Percentiles rank a stretch among this genome's conserved stretches.
Conservation (phyloP, 2,888 invertebrate genomes). For the Tipula vernalis region DNA sequence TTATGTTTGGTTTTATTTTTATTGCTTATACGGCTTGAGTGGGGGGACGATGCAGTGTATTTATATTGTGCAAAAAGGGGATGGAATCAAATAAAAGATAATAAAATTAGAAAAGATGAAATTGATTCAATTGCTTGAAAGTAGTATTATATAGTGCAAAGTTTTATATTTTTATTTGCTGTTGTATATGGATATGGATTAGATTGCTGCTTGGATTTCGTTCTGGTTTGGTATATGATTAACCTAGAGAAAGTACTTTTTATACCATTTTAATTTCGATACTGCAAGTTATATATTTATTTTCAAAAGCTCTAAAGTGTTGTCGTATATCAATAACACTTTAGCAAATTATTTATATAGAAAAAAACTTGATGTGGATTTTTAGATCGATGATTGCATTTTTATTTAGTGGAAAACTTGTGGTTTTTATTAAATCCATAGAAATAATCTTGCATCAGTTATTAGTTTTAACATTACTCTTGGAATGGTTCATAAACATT, state of each 20-base stretch:
- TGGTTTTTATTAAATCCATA: neutral
- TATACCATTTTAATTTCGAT: neutral
- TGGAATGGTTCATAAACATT: no score
- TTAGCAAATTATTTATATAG: neutral
- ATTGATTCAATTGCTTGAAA: constrained; percentile 8
- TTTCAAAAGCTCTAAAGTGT: neutral
- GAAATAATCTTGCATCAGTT: neutral
- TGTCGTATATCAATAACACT: neutral
- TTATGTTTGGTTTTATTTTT: neutral
- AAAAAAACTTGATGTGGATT: neutral
- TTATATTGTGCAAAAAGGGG: neutral
- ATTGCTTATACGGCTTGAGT: neutral
- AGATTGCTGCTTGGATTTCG: neutral
- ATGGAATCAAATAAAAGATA: neutral
- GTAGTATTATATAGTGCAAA: neutral
- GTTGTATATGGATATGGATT: neutral
- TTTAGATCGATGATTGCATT: neutral
- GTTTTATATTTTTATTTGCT: neutral
- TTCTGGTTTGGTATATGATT: neutral
- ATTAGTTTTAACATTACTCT: no score
- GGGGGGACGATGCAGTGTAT: neutral
- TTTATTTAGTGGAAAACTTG: neutral
- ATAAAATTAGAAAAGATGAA: constrained; percentile 5
- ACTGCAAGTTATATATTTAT: neutral
- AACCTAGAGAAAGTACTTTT: neutral